Percentiles rank a stretch among this genome's conserved stretches.
Conservation (phyloP, 2,113 vertebrate species). For the Ctenomys sociabilis region DNA sequence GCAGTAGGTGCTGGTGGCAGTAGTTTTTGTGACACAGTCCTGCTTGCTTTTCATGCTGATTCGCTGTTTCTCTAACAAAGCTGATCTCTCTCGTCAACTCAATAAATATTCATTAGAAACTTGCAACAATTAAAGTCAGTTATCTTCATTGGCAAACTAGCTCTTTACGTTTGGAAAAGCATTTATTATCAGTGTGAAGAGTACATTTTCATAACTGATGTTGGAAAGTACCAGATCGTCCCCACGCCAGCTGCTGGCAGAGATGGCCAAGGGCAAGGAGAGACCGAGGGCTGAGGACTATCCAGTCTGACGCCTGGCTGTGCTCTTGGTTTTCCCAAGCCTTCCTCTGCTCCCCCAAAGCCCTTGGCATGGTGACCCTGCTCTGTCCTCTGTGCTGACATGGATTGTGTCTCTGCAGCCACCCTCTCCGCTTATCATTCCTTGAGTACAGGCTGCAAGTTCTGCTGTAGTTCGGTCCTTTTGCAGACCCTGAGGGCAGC, state of each 20-base stretch:
- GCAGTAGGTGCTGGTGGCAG: too few species aligned
- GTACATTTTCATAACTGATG: background rate
- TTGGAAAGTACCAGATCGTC: background rate
- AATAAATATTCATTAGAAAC: constrained; percentile 7
- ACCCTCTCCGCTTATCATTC: background rate
- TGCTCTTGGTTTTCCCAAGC: background rate
- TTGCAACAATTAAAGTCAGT: background rate
- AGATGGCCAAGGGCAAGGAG: background rate
- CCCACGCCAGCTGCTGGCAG: background rate
- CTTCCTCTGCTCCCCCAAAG: background rate
- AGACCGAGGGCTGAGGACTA: background rate
- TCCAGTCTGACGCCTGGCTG: background rate
- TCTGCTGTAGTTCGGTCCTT: background rate
- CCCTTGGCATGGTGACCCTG: background rate
- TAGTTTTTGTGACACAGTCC: background rate
- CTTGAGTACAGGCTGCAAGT: background rate
- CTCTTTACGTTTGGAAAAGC: background rate
- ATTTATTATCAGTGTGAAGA: background rate
- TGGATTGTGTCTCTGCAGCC: background rate
- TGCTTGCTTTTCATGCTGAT: background rate
- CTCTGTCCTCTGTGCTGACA: background rate
- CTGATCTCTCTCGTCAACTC: background rate
- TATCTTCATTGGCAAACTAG: constrained; percentile 13
- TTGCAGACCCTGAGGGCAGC: too few species aligned
- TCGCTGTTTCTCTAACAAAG: constrained; percentile 20